Conservation (phyloP, 2,888 invertebrate species). For the Adelphocoris suturalis region DNA sequence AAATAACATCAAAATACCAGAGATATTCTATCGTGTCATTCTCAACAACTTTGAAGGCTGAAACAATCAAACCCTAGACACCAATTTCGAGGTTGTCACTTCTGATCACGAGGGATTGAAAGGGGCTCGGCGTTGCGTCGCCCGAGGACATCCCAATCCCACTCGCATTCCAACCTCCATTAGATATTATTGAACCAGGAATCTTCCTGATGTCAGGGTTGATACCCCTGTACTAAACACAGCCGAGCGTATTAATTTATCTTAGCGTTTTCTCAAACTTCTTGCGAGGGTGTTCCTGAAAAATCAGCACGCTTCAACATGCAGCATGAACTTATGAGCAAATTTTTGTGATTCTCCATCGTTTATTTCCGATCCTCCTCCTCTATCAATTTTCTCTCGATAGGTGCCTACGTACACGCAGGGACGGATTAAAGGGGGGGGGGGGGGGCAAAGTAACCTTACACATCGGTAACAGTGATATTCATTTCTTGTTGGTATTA, state of each 20-base stretch:
- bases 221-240: neutral
- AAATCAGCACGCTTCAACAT: too few species aligned
- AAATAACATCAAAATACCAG: neutral
- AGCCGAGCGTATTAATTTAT: too few species aligned
- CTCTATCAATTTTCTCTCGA: too few species aligned
- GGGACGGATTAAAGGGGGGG: too few species aligned
- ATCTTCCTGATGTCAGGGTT: neutral
- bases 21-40: neutral
- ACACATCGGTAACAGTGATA: too few species aligned
- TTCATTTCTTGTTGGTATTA: too few species aligned
- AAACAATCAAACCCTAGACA: slow-evolving; percentile 29
- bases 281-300: too few species aligned
- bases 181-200: neutral
- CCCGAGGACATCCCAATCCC: slow-evolving; percentile 23
- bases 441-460: too few species aligned
- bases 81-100: slow-evolving; percentile 28
- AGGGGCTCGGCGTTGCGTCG: neutral
- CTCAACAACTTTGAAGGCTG: slow-evolving; percentile 14
- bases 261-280: too few species aligned
- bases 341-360: neutral
- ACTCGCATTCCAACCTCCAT: slow-evolving; percentile 14
- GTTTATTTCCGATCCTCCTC: too few species aligned
- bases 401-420: too few species aligned
- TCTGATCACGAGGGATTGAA: neutral
- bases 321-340: neutral